Evolutionary conservation across 2,888 invertebrate genomes (phyloP), one percentile per base, ranked within the genome.

Genomic region (Epinotia bilunana): DNA sequence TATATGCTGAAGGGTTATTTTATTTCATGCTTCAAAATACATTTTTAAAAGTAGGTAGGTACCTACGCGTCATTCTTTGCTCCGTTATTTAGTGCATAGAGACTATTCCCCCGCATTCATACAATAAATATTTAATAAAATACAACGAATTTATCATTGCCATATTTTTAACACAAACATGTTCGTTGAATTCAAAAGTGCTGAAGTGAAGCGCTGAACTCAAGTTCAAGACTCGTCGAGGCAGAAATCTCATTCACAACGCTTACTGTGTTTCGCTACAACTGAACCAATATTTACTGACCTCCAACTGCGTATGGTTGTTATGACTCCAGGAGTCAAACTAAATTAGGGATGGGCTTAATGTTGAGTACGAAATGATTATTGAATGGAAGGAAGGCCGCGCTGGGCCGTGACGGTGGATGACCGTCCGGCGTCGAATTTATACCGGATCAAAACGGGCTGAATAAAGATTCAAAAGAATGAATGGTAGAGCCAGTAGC

Each of bases 371-470:
- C 6, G n/a, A 53, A 53, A 53, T 53, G 53, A 7, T 53, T 53
- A 2, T 53, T 53, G 53, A n/a, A 53, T 53, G 7, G n/a, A 53
- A 53, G 53, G n/a, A 6, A 53, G 82, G 79, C 83, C 82, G 77
- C 83, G 79, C 76, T 82, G 78, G 84, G 75, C 82, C 88, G 83
- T 88, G 87, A 88, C 77, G 85, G 88, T 85, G 83, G 85, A 82
- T 84, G 86, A 87, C 88, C 83, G 78, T 79, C 80, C 76, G 76
- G 79, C 81, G 83, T 84, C 85, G 74, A 83, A 84, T 85, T 80
- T 83, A 82, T 81, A 82, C 80, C 80, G 79, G 79, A 82, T 80
- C 82, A 81, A 81, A 81, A 78, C 79, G 49, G 28, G 33, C 55
- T 58, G 39, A 58, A 68, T 58, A 33, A 18, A 16, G 20, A 43